Conservation (phyloP, 2,888 invertebrate genomes). For the Drosophila atroscutellata region DNA sequence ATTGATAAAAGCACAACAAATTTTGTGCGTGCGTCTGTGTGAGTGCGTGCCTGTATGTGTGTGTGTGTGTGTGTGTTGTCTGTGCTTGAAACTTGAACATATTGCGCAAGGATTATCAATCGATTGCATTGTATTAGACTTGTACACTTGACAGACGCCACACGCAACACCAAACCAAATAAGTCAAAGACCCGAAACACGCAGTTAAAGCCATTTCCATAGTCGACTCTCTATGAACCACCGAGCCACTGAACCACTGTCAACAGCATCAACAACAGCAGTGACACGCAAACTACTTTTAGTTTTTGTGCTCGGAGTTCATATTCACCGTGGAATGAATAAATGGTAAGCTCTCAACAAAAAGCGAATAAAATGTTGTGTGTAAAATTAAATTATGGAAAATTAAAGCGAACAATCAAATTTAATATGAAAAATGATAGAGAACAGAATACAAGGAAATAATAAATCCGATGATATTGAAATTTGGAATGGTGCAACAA, state of each 20-base stretch:
- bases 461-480: background rate
- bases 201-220: conserved; percentile 28
- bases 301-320: background rate
- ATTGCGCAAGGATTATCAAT: conserved; percentile 59
- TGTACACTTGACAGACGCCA: conserved; percentile 47
- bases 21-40: background rate
- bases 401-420: background rate
- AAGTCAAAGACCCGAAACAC: conserved; percentile 6
- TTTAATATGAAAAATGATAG: background rate
- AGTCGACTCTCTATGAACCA: background rate
- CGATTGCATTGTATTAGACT: conserved; percentile 41
- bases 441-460: background rate
- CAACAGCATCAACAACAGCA: background rate
- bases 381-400: background rate
- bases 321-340: background rate
- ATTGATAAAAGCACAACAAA: conserved; percentile 42
- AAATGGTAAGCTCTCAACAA: background rate
- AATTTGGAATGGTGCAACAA: background rate
- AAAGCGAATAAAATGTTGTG: background rate
- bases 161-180: conserved; percentile 17
- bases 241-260: conserved; percentile 9
- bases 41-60: conserved; percentile 5
- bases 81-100: conserved; percentile 49
- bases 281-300: background rate
- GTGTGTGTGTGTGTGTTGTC: background rate